phyloP scores from a whole-genome alignment of 1,140 invertebrate genomes.

The Drusus annulatus region DNA sequence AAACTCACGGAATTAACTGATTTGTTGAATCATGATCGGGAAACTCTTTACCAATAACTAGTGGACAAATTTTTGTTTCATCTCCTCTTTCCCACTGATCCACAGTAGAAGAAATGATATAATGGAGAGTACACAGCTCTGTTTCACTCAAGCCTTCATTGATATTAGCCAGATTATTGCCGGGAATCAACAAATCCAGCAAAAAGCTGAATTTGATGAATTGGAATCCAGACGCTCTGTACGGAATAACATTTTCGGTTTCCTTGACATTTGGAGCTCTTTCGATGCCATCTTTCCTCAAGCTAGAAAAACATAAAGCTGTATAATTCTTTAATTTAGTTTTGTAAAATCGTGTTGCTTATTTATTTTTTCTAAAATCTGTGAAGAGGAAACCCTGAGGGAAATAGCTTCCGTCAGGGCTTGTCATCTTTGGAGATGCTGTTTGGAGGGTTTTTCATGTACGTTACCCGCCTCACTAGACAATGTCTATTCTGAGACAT shows the following conservation, averaged over 20 bases:
- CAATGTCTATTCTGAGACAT: too few relatives aligned
- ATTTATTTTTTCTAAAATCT: too few relatives aligned
- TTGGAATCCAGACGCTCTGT: slow-evolving; percentile 73
- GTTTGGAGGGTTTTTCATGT: too few relatives aligned
- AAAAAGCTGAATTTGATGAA: slow-evolving; percentile 74
- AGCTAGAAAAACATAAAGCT: slow-evolving; percentile 63
- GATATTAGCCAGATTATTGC: slow-evolving; percentile 66
- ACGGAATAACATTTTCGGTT: slow-evolving; percentile 72
- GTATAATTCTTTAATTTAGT: too few relatives aligned
- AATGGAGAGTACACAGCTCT: slow-evolving; percentile 75
- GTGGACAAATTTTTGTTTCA: slow-evolving; percentile 68
- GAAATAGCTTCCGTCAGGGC: too few relatives aligned
- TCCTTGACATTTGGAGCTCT: slow-evolving; percentile 65
- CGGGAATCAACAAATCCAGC: slow-evolving; percentile 74
- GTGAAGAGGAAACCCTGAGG: too few relatives aligned
- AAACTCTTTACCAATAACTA: slow-evolving; percentile 48
- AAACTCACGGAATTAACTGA: slow-evolving; percentile 24
- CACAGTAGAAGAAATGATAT: slow-evolving; percentile 74
- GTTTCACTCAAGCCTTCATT: slow-evolving; percentile 65
- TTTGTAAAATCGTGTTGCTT: too few relatives aligned
- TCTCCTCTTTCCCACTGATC: slow-evolving; percentile 70
- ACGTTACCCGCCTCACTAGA: too few relatives aligned
- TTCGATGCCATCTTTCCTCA: slow-evolving; percentile 77
- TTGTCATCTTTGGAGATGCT: too few relatives aligned
- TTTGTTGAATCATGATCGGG: slow-evolving; percentile 22